A percentile compares a stretch with the other conserved stretches of the same genome.
Conservation (phyloP, 2,113 vertebrate species). For the Cinclus cinclus region DNA sequence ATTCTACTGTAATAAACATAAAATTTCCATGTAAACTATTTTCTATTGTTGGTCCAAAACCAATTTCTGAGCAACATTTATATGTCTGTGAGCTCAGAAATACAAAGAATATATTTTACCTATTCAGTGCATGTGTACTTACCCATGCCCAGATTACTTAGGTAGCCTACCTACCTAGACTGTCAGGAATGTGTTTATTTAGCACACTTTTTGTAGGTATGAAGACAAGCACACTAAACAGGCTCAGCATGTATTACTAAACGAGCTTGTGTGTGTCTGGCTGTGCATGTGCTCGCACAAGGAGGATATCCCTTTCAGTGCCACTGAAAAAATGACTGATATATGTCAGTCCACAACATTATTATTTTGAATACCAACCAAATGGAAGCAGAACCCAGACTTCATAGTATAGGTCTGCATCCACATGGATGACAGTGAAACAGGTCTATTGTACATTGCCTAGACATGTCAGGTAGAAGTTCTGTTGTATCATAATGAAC, state of each 20-base stretch:
- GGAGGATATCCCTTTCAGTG: not conserved
- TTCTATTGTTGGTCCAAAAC: not conserved
- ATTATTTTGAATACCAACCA: not conserved
- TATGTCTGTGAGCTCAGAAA: not conserved
- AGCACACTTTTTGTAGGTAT: not conserved
- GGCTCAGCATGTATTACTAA: not conserved
- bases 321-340: not conserved
- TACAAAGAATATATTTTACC: not conserved
- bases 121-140: not conserved
- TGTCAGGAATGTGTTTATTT: not conserved
- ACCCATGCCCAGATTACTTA: not conserved
- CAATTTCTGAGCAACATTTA: not conserved
- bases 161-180: not conserved
- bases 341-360: rapidly evolving
- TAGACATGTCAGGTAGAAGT: not conserved
- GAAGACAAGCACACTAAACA: not conserved
- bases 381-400: not conserved
- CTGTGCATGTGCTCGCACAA: not conserved
- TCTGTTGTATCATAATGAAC: not conserved
- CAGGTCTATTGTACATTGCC: not conserved
- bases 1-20: not conserved
- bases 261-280: rapidly evolving
- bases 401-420: not conserved
- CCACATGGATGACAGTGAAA: not conserved
- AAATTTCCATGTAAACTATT: not conserved